phyloP scores from a whole-genome alignment of 2,888 invertebrate species.

The Endotricha flammealis region DNA sequence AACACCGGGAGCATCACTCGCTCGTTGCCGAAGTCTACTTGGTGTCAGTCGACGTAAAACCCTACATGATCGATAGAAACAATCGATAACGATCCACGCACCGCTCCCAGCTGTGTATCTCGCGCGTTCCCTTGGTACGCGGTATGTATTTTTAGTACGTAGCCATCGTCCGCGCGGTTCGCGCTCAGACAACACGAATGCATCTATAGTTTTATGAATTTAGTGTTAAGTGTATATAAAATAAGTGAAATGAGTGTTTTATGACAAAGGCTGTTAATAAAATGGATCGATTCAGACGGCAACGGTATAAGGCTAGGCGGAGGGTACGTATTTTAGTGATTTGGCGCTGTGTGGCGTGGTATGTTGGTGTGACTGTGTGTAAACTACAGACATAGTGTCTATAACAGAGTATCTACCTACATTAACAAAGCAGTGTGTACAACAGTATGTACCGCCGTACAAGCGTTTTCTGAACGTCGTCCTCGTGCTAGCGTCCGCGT shows the following conservation, averaged over 20 bases:
- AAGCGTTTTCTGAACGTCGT: no score
- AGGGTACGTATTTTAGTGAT: conserved; percentile 34
- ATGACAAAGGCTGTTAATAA: conserved; percentile 59
- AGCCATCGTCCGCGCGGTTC: conserved; percentile 48
- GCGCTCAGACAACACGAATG: conserved; percentile 23
- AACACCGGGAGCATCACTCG: no score
- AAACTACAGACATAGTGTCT: no score
- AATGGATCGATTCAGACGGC: conserved; percentile 63
- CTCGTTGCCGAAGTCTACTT: no score
- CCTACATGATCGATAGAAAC: conserved; percentile 8
- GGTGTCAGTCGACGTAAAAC: no score
- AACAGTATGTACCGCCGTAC: no score
- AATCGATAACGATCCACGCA: conserved; percentile 25
- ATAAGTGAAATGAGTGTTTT: conserved; percentile 57
- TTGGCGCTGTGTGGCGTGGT: background rate
- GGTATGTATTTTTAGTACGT: conserved; percentile 60
- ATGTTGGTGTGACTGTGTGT: no score
- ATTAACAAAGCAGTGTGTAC: no score
- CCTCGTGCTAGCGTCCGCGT: no score
- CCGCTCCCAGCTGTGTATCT: no score
- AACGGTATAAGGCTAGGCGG: conserved; percentile 47
- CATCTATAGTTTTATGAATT: conserved; percentile 23
- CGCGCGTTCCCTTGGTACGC: conserved; percentile 19
- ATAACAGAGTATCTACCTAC: no score
- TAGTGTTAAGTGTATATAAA: conserved; percentile 30